phyloP scores from a whole-genome alignment of 2,113 vertebrate genomes.

The Notechis scutatus region DNA sequence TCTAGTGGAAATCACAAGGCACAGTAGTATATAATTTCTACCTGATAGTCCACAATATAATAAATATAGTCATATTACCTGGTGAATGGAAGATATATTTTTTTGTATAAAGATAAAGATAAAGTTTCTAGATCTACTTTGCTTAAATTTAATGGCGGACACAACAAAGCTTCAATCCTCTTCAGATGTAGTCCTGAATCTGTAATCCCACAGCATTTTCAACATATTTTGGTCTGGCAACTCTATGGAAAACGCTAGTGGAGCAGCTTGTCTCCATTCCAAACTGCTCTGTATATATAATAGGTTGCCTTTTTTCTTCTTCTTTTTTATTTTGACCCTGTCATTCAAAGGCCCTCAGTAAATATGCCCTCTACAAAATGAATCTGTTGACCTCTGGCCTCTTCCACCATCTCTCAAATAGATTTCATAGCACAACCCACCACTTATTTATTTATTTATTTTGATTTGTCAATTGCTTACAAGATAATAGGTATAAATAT shows the following conservation, averaged over 20 bases:
- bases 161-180: not conserved
- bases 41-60: not conserved
- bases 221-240: not conserved
- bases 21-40: not conserved
- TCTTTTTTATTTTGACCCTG: not conserved
- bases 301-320: not conserved
- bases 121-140: not conserved
- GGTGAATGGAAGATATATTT: not conserved
- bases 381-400: slow-evolving; percentile 11
- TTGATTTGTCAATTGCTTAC: too few species aligned
- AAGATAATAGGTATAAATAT: too few species aligned
- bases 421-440: slow-evolving; percentile 14
- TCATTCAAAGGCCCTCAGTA: slow-evolving; percentile 17
- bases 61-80: not conserved
- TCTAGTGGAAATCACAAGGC: not conserved
- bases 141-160: not conserved
- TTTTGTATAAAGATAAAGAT: not conserved
- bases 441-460: too few species aligned
- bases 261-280: not conserved
- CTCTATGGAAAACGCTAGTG: not conserved
- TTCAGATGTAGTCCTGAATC: not conserved
- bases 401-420: slow-evolving; percentile 7
- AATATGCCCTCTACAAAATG: slow-evolving; percentile 23
- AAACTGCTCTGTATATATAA: not conserved
- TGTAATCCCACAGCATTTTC: not conserved